A percentile compares a stretch with the other conserved stretches of the same genome.
These are phyloP conservation scores for Trichonephila clavipes DNA, from an alignment of 1,140 invertebrate species.

Conservation along the genomic window DNA sequence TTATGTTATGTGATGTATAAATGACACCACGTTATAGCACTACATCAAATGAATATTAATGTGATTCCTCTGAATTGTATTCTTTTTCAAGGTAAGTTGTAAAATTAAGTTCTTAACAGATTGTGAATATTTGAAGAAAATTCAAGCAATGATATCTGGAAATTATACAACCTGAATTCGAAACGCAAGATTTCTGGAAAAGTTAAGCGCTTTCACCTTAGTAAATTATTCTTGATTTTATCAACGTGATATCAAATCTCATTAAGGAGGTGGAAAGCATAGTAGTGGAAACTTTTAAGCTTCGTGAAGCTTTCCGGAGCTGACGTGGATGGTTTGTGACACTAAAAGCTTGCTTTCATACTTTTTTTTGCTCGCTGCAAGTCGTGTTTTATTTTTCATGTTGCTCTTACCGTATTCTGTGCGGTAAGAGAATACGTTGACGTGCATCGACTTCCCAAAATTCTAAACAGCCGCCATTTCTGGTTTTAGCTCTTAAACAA, in stretches of 20 bases:
- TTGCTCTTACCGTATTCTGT: neutral
- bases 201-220: no score
- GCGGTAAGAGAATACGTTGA: neutral
- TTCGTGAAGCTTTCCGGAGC: neutral
- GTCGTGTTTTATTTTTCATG: neutral
- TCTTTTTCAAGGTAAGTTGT: no score
- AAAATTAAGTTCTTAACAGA: no score
- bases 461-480: neutral
- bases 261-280: neutral
- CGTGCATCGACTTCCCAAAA: neutral
- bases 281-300: neutral
- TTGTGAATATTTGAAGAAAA: no score
- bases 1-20: no score
- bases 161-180: no score
- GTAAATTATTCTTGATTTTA: neutral
- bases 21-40: no score
- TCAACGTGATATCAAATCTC: neutral
- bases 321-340: conserved; percentile 14
- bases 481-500: neutral
- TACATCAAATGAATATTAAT: no score
- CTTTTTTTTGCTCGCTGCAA: neutral
- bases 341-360: conserved; percentile 6
- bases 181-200: no score
- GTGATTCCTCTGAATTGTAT: no score
- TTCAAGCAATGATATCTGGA: no score